Conservation (phyloP, 2,797 vertebrate species). For the Sebastes variabilis region DNA sequence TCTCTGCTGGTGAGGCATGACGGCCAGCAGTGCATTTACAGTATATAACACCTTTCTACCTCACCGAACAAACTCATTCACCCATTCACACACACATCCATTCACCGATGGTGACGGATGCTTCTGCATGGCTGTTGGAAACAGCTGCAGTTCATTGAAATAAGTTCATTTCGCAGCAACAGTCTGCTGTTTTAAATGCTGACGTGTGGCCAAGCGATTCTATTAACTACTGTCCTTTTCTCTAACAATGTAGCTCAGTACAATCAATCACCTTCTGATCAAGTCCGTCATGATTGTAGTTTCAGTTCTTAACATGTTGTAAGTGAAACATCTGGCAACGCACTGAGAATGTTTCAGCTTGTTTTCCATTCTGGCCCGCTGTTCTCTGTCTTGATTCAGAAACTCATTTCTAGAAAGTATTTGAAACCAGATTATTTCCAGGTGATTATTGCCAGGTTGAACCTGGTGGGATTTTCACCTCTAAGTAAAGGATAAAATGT, state of each 20-base stretch:
- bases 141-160: no score
- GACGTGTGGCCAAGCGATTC: neutral
- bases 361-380: neutral
- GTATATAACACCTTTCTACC: no score
- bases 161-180: no score
- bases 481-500: neutral
- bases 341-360: neutral
- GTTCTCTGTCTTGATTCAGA: neutral
- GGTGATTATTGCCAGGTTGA: neutral
- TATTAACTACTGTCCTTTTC: neutral
- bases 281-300: neutral
- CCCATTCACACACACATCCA: no score
- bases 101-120: no score
- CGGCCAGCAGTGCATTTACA: no score
- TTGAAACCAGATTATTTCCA: neutral
- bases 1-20: no score
- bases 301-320: neutral
- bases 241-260: neutral
- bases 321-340: neutral
- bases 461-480: neutral
- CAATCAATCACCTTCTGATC: no score
- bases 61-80: neutral
- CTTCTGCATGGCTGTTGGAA: no score
- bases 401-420: neutral
- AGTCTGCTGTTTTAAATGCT: neutral